phyloP scores from a whole-genome alignment of 2,797 vertebrate genomes.

The Apodemus agrarius region DNA sequence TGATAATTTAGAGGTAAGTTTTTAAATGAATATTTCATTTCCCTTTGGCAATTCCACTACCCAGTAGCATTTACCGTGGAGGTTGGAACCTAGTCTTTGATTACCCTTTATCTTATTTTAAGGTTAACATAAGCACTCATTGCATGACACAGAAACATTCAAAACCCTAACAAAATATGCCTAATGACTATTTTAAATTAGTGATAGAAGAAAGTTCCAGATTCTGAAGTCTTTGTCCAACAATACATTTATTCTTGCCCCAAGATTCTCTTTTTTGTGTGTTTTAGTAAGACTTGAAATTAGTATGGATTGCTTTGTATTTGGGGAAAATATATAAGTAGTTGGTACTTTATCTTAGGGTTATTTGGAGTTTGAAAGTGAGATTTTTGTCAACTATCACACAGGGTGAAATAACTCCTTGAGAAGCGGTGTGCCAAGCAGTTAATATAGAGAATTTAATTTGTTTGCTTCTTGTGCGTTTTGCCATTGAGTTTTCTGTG shows the following conservation, averaged over 20 bases:
- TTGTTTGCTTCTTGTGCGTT: constrained; percentile 76
- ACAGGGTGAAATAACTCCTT: constrained; percentile 65
- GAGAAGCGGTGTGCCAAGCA: constrained; percentile 68
- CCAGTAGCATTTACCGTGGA: neutral
- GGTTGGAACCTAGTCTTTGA: constrained; percentile 30
- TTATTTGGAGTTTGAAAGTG: constrained; percentile 73
- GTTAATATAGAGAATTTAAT: constrained; percentile 80
- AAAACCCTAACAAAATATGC: constrained; percentile 47
- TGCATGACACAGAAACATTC: constrained; percentile 22
- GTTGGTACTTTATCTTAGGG: constrained; percentile 43
- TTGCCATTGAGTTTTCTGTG: constrained; percentile 74
- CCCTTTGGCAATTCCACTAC: neutral
- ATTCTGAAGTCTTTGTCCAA: neutral
- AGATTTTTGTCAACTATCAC: constrained; percentile 71
- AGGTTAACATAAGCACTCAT: neutral
- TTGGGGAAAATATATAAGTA: constrained; percentile 59
- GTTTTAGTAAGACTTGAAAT: constrained; percentile 55
- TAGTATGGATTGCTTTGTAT: constrained; percentile 48
- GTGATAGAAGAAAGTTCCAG: constrained; percentile 51
- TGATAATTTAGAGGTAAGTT: constrained; percentile 3
- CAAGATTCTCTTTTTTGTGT: neutral
- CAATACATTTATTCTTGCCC: neutral
- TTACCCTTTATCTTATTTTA: constrained; percentile 30
- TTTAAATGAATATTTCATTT: neutral
- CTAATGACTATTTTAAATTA: neutral